These are phyloP conservation scores for Oceanodroma tethys DNA, from an alignment of 2,113 vertebrate genomes.

Conservation along the genomic window DNA sequence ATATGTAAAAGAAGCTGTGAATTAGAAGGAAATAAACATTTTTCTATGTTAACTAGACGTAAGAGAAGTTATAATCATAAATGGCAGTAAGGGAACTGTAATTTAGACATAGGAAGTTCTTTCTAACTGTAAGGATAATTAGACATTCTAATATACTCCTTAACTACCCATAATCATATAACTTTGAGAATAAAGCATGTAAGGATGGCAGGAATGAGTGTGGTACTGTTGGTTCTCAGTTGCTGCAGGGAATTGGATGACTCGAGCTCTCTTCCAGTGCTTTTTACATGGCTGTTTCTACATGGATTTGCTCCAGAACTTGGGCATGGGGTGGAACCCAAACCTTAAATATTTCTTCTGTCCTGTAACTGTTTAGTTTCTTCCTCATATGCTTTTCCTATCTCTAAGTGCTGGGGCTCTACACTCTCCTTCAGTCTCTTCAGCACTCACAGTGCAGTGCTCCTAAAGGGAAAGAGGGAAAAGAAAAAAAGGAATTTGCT, in stretches of 20 bases:
- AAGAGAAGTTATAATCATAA: neutral
- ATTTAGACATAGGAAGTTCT: neutral
- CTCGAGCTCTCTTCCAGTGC: neutral
- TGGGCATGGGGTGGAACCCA: rapidly evolving
- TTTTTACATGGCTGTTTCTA: neutral
- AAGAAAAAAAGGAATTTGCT: neutral
- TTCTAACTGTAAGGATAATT: neutral
- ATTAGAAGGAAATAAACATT: neutral
- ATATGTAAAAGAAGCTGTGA: neutral
- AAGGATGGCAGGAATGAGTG: neutral
- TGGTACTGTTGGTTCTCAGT: neutral
- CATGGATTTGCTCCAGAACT: neutral
- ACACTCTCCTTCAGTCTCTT: neutral
- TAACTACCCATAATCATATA: neutral
- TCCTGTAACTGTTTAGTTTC: neutral
- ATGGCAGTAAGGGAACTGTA: neutral
- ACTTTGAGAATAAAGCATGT: neutral
- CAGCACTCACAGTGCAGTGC: neutral
- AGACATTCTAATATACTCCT: neutral
- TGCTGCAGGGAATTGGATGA: neutral
- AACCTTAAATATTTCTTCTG: neutral
- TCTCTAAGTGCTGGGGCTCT: neutral
- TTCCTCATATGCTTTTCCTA: neutral
- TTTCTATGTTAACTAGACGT: neutral
- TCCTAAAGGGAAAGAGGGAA: neutral